Conservation (phyloP, 1,140 invertebrate species). For the Oedothorax gibbosus region DNA sequence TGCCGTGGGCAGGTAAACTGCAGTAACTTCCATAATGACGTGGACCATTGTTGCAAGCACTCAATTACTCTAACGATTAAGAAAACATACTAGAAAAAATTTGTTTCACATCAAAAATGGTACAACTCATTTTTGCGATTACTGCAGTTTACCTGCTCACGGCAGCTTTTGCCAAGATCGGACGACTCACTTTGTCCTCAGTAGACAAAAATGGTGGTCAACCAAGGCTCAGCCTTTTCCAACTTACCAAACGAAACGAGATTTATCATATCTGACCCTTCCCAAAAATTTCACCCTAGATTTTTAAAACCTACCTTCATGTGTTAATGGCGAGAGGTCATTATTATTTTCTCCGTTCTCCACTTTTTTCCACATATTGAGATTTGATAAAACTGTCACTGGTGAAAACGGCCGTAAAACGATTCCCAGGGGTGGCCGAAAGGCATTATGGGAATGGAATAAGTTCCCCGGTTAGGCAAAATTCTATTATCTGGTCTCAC, state of each 20-base stretch:
- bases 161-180: no score
- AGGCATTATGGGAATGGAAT: conserved; percentile 58
- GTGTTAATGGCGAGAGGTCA: conserved; percentile 56
- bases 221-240: neutral
- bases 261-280: conserved; percentile 47
- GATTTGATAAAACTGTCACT: conserved; percentile 60
- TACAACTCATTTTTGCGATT: no score
- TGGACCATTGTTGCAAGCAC: no score
- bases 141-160: no score
- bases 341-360: conserved; percentile 26
- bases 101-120: no score
- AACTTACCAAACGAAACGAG: neutral
- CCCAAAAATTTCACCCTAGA: neutral
- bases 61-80: no score
- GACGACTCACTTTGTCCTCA: no score
- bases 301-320: conserved; percentile 31
- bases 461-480: conserved; percentile 21
- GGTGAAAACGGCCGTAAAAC: conserved; percentile 32
- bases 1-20: no score
- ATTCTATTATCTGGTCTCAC: conserved; percentile 42
- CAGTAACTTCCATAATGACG: no score
- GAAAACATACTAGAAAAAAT: no score
- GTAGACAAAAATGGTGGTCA: neutral
- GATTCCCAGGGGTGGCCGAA: conserved; percentile 5
- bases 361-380: conserved; percentile 10